Base-by-base conservation (phyloP, 2,113 vertebrate species). In the Platanista minor region DNA sequence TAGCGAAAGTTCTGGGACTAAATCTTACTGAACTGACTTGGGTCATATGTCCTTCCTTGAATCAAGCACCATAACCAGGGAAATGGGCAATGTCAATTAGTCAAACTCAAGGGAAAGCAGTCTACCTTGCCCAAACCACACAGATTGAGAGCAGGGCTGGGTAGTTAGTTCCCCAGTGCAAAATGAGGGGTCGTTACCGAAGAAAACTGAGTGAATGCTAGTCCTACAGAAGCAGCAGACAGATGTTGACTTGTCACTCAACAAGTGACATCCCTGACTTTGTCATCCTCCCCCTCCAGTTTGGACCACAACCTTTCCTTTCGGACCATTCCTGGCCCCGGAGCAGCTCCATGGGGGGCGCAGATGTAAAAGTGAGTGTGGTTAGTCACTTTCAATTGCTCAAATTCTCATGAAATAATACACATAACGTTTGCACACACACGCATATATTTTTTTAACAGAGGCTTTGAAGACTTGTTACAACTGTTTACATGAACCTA, bases 401-500 rank as follows among this genome's bases (percentile, higher is more conserved):
- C 31, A 57, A 1, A 5, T 33, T 88, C 31, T 87, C 54, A 17
- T 59, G 72, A 39, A 72, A 78, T 27, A 17, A 52, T 18, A 39
- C 11, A n/a, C 23, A 17, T 27, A 49, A 77, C 8, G 17, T 13
- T 31, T 5, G 4, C 21, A 25, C 13, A n/a, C 27, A 27, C 12
- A 3, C 1, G 1, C 13, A 29, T 0, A 33, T 4, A 25, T 21
- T 9, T 33, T 74, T 91, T 81, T 85, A 94, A 62, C 46, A 92
- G 72, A 66, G 39, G 21, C 41, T 90, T 80, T 71, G 87, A 88
- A 90, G 84, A 10, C 39, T 49, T 85, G 21, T 78, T 82, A 31
- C 52, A 87, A 49, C 67, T 86, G 87, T 94, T 90, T 87, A 74
- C 77, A 25, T 49, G 46, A 67, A 62, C n/a, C 66, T 91, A 43